Evolutionary conservation across 1,140 invertebrate genomes (phyloP), one percentile per base, ranked within the genome.

Genomic region (Drosophila santomea): DNA sequence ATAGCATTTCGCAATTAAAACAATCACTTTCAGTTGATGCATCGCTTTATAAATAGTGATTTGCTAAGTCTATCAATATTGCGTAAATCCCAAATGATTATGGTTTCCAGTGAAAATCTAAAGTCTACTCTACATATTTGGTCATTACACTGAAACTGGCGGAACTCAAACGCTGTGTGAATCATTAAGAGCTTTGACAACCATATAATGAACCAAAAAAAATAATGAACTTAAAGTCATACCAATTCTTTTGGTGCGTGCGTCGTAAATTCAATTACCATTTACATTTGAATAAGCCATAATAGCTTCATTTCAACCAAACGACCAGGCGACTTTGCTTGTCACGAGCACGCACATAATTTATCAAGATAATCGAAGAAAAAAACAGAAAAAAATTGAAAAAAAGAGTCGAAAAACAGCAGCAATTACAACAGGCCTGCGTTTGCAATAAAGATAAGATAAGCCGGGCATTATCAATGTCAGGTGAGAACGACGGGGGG

Each of bases 281-380:
- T 55, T 75, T 80, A 76, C 69, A 75, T 80, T 61, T 60, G 73
- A 79, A 88, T 77, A 73, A 62, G 32, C 39, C 14, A 39, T 54
- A 75, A 61, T 44, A 66, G 69, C 55, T 76, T 75, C 61, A 79
- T 57, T 69, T 78, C 57, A 60, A 32, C 38, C 20, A 20, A 57
- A 71, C 51, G 67, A 36, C 51, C 47, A 43, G 25, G 57, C 41
- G 47, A 36, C 32, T 57, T 73, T 56, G 56, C 48, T 58, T 89
- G 84, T 88, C 83, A 88, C 83, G 83, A 88, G 83, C 63, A 28
- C 71, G 50, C 71, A 52, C 79, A 72, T 88, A 83, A 89, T 80
- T 83, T 89, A 79, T 88, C 84, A 88, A 88, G 83, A 86, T 86
- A 86, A 86, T 86, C 82, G 84, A 62, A 55, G 20, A 25, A 38